Base-by-base conservation (phyloP, 2,888 invertebrate species). In the Drosophila helvetica region DNA sequence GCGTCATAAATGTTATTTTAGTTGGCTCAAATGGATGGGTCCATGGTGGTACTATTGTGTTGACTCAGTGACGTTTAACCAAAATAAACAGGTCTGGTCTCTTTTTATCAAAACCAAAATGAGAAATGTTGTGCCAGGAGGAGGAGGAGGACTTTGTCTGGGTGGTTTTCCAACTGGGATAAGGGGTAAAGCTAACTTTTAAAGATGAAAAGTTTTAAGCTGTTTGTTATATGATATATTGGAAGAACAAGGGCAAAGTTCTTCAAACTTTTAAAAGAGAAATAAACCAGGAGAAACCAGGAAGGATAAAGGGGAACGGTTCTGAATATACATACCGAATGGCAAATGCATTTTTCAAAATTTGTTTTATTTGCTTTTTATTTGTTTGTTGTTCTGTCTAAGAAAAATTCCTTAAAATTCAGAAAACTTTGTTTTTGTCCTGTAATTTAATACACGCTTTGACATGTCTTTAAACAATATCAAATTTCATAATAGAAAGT, bases 1-100 rank as follows among this genome's bases (percentile, higher is more conserved):
- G 64, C 76, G 71, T 75, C 79, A 79, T 83, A 74, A 83, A 78
- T 83, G 78, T 65, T 68, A 71, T 71, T 78, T 83, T 67, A 62
- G 80, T 58, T 54, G 54, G 53, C 57, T 64, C 64, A 71, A 43
- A 57, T 30, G 59, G 42, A 18, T 67, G 33, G 56, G 33, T 33
- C 12, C 12, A 15, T 15, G 33, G 33, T 12, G 33, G 33, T 33
- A 43, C 50, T 50, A 25, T 19, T 38, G 18, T 66, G 33, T 50
- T 65, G 54, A 19, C 66, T 33, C n/a, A 56, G 65, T 56, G 25
- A 25, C 48, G 45, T 19, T 65, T 50, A 65, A 66, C 33, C 45
- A 15, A 65, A 56, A 50, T 48, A 66, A 47, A 56, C 65, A 55
- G 48, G 12, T 9, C 9, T 18, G 3, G 8, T 3, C 38, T 27